Evolutionary conservation across 2,888 invertebrate species (phyloP), one percentile per base, ranked within the genome.

Genomic region (Thyatira batis): DNA sequence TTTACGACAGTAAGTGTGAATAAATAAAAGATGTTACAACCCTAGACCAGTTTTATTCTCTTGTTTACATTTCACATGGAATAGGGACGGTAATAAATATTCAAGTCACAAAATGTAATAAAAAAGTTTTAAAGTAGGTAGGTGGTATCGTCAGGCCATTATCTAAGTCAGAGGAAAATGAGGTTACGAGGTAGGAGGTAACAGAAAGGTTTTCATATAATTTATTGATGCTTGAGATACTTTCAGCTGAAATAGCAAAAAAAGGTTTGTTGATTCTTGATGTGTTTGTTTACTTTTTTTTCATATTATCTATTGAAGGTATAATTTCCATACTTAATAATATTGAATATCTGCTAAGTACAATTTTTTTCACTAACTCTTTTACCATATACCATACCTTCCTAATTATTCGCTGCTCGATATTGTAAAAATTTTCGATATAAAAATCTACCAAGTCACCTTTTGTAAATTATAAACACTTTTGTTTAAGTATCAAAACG

Each of bases 1-100:
- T 51, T 44, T 43, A 45, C 33, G 55, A 53, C 49, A 49, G 45
- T 45, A 51, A 53, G 46, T 49, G 45, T 46, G 53, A 53, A 65
- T 57, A 63, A 67, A 67, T 63, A 65, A 67, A 67, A 57, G 30
- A 67, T 53, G 54, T 56, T 53, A 63, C 43, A 55, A 55, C 54
- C 45, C 52, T 52, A 51, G 52, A 33, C 11, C n/a, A 27, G 49
- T 46, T 11, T 44, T 55, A 55, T 55, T 51, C 52, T 50, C 50
- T 33, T 54, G 48, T 48, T 27, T 27, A 48, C 48, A 27, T 48
- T 48, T 48, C 39, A 48, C 28, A 27, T 46, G 20, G 17, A 39
- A 39, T 17, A 17, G 4, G n/a, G 13, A 8, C 23, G 39, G 28
- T 20, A 10, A 48, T 48, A 48, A 48, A 48, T 48, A 48, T 48